Percentiles rank a stretch among this genome's conserved stretches.
These are phyloP conservation scores for Oryzias celebensis DNA, from an alignment of 2,113 vertebrate species.

Conservation along the genomic window DNA sequence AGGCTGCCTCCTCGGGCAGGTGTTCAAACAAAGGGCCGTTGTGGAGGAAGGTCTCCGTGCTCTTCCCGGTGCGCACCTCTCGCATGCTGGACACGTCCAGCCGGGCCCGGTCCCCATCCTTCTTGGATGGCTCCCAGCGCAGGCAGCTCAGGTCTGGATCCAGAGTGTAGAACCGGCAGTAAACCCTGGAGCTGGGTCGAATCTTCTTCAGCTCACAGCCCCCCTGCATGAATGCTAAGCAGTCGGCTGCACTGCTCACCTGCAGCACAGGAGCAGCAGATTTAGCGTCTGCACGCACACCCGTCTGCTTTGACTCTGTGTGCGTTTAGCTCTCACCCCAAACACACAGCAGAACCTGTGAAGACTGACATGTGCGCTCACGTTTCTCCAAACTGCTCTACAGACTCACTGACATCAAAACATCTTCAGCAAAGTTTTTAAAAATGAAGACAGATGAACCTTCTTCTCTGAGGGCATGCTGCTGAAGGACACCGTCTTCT, in stretches of 20 bases:
- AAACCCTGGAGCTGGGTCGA: slow-evolving; percentile 91
- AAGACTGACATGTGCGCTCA: no score
- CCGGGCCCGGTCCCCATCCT: slow-evolving; percentile 91
- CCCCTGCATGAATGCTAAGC: slow-evolving; percentile 97
- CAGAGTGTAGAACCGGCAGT: slow-evolving; percentile 94
- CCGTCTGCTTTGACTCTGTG: background rate
- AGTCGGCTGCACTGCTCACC: slow-evolving; percentile 94
- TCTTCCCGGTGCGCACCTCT: slow-evolving; percentile 94
- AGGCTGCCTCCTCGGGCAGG: slow-evolving; percentile 92
- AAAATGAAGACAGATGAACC: slow-evolving; percentile 30
- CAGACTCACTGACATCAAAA: background rate
- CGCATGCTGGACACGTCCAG: slow-evolving; percentile 89
- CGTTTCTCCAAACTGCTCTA: no score
- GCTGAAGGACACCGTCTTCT: slow-evolving; percentile 99
- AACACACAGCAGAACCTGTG: no score
- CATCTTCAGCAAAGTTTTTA: background rate
- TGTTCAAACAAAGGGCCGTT: slow-evolving; percentile 88
- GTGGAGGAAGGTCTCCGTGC: slow-evolving; percentile 95
- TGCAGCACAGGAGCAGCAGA: background rate
- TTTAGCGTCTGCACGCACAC: background rate
- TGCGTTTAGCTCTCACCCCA: no score
- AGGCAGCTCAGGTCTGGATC: slow-evolving; percentile 90
- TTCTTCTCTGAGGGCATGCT: slow-evolving; percentile 99
- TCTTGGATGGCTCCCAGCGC: slow-evolving; percentile 98
- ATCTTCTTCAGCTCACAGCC: slow-evolving; percentile 98